Evolutionary conservation across 1,140 invertebrate genomes (phyloP).

Genomic region (Zophobas morio): DNA sequence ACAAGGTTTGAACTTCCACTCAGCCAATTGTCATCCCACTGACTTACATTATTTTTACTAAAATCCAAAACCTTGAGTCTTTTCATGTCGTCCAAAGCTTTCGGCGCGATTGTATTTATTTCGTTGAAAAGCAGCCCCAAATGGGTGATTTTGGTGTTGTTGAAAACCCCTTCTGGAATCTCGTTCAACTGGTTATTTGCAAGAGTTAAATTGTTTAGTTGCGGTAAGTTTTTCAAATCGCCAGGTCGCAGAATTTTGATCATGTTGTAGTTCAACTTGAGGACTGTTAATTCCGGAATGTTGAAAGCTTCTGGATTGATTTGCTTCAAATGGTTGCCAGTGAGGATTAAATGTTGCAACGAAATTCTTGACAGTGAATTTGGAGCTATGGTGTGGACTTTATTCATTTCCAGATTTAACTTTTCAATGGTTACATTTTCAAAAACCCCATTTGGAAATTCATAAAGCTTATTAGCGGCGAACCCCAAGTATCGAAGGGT

Average conservation of each 20-base stretch:
- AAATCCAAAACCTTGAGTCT: slow-evolving; percentile 43
- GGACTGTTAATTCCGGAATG: too few relatives aligned
- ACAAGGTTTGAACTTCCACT: slow-evolving; percentile 14
- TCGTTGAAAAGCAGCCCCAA: slow-evolving; percentile 48
- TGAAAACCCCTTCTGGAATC: slow-evolving; percentile 50
- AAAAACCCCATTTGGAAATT: too few relatives aligned
- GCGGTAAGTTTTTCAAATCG: background rate
- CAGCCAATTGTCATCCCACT: slow-evolving; percentile 52
- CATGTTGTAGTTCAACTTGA: too few relatives aligned
- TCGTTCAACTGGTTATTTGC: slow-evolving; percentile 45
- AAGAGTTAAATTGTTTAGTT: slow-evolving; percentile 38
- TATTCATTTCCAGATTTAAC: too few relatives aligned
- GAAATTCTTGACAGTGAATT: slow-evolving; percentile 6
- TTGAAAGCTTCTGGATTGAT: too few relatives aligned
- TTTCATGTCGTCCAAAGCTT: slow-evolving; percentile 49
- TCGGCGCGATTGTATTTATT: slow-evolving; percentile 48
- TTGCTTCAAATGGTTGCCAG: too few relatives aligned
- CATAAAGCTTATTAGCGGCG: background rate
- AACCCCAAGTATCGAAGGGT: background rate
- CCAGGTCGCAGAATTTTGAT: too few relatives aligned
- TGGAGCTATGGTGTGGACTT: background rate
- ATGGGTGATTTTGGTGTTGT: slow-evolving; percentile 26
- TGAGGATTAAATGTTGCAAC: too few relatives aligned
- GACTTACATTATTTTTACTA: slow-evolving; percentile 47
- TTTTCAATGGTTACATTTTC: too few relatives aligned